A percentile compares a stretch with the other conserved stretches of the same genome.
Conservation (phyloP, 2,797 vertebrate genomes). For the Danio tinwini region DNA sequence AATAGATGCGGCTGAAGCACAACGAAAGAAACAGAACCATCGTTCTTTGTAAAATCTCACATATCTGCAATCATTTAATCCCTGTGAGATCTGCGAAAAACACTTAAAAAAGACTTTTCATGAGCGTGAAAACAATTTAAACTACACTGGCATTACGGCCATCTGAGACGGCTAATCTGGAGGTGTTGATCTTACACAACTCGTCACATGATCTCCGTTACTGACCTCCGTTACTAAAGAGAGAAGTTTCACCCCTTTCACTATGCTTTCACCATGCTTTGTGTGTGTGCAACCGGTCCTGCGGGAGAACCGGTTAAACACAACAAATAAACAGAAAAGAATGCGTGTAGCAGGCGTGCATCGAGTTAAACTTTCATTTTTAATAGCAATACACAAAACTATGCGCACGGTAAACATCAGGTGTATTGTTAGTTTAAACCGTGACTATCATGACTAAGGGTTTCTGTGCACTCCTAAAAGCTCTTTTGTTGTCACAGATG, state of each 20-base stretch:
- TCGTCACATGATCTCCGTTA: neutral
- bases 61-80: slow-evolving; percentile 11
- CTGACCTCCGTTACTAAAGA: slow-evolving; percentile 5
- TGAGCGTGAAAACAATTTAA: neutral
- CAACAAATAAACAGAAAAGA: neutral
- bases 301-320: neutral
- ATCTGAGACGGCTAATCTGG: slow-evolving; percentile 17
- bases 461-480: neutral
- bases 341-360: neutral
- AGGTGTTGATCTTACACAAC: neutral
- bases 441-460: neutral
- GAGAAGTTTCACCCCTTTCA: slow-evolving; percentile 8
- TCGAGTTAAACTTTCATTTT: neutral
- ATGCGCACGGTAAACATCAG: neutral
- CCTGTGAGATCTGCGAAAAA: slow-evolving; percentile 28
- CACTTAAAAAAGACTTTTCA: neutral
- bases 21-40: neutral
- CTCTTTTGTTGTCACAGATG: neutral
- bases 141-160: slow-evolving; percentile 12
- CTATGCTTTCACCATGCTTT: neutral
- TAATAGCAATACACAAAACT: neutral
- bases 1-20: neutral
- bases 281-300: neutral
- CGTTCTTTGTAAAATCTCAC: neutral
- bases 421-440: slow-evolving; percentile 1